Evolutionary conservation across 2,797 vertebrate species (phyloP).

Genomic region (Neosalanx taihuensis): DNA sequence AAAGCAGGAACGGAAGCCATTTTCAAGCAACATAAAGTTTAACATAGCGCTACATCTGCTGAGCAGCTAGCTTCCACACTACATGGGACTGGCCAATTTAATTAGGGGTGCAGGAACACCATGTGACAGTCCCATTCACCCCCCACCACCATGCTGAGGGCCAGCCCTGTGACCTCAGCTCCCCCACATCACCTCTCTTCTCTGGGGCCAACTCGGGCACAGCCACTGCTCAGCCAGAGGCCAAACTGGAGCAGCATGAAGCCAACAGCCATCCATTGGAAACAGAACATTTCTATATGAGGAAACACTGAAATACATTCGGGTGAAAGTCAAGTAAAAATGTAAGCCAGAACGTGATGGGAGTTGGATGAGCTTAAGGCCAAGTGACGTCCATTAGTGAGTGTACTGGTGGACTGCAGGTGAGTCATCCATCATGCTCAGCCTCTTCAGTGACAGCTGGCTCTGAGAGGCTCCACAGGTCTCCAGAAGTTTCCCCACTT

Average conservation of each 20-base stretch:
- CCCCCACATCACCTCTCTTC: not conserved
- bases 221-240: too few species aligned
- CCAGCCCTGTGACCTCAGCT: not conserved
- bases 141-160: constrained; percentile 1
- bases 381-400: constrained; percentile 49
- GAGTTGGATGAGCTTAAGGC: constrained; percentile 39
- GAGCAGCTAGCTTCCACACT: constrained; percentile 86
- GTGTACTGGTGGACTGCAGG: constrained; percentile 15
- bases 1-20: constrained; percentile 92
- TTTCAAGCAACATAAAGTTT: constrained; percentile 99
- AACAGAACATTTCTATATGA: constrained; percentile 50
- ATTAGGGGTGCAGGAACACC: constrained; percentile 73
- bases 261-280: constrained; percentile 39
- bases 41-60: constrained; percentile 96
- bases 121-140: constrained; percentile 39
- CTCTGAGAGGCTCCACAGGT: constrained; percentile 46
- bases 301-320: constrained; percentile 35
- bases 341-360: constrained; percentile 11
- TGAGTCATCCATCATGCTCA: constrained; percentile 46
- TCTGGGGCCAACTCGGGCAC: not conserved
- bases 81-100: constrained; percentile 87
- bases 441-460: constrained; percentile 23
- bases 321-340: not conserved
- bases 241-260: constrained; percentile 8
- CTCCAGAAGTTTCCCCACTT: constrained; percentile 53